A percentile compares a stretch with the other conserved stretches of the same genome.
Evolutionary conservation across 2,797 vertebrate species (phyloP).

Genomic region (Liasis olivaceus): DNA sequence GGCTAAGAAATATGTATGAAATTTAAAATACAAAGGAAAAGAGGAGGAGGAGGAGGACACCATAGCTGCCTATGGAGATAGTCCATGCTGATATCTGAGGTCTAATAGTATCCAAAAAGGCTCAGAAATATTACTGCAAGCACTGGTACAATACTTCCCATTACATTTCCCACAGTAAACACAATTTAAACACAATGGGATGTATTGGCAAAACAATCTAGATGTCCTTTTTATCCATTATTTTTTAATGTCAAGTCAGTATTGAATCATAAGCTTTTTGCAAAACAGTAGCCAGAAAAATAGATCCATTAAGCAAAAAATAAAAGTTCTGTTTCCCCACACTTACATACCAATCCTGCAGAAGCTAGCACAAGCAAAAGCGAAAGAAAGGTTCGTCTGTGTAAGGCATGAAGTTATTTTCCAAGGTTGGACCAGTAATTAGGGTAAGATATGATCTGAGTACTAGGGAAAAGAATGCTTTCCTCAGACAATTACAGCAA

Average conservation of each 20-base stretch:
- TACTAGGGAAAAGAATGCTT: neutral
- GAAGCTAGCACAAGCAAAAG: neutral
- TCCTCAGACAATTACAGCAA: neutral
- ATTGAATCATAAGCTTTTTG: neutral
- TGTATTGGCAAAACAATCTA: neutral
- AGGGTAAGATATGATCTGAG: neutral
- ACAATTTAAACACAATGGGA: neutral
- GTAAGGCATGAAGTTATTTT: neutral
- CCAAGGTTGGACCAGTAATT: neutral
- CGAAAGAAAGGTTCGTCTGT: too few species aligned
- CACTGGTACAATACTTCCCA: neutral
- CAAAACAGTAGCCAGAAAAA: neutral
- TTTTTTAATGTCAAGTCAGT: neutral
- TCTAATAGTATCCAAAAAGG: neutral
- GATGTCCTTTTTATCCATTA: neutral
- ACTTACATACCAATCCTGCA: too few species aligned
- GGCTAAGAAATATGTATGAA: neutral
- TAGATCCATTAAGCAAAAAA: neutral
- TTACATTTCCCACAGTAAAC: neutral
- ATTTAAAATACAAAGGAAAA: neutral
- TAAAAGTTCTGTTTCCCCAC: neutral
- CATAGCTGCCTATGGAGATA: neutral
- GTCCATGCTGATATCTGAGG: neutral
- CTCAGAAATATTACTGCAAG: neutral
- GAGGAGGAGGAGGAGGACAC: neutral